Conservation (phyloP, 2,888 invertebrate genomes). For the Eupeodes luniger region DNA sequence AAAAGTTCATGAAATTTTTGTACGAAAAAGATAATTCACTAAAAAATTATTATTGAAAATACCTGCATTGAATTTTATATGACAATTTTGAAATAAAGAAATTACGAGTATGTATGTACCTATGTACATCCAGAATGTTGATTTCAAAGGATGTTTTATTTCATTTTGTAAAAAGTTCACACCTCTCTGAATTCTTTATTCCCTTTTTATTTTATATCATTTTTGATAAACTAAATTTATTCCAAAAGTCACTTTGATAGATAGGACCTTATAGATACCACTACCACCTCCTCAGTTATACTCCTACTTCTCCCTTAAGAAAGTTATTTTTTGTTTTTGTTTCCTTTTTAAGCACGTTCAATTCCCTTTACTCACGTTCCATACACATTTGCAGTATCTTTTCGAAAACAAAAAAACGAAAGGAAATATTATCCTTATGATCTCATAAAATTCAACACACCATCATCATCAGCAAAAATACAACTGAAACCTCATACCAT, state of each 20-base stretch:
- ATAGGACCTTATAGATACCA: no score
- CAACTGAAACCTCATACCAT: not conserved
- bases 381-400: conserved; percentile 30
- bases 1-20: no score
- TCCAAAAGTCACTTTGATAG: not conserved
- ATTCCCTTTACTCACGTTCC: conserved; percentile 28
- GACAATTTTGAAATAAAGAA: no score
- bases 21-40: no score
- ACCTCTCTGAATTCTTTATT: no score
- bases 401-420: not conserved
- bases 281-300: not conserved
- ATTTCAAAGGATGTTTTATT: no score
- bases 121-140: no score
- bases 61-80: no score
- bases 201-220: not conserved
- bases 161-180: no score
- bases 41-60: no score
- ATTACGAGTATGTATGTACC: no score
- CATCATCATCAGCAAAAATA: not conserved
- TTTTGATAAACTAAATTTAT: not conserved
- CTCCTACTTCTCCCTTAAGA: not conserved
- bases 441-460: conserved; percentile 50
- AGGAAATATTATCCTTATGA: conserved; percentile 35
- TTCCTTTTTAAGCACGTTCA: conserved; percentile 19
- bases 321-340: no score